Base-by-base conservation (phyloP, 2,888 invertebrate species). In the Yponomeuta sedellus region DNA sequence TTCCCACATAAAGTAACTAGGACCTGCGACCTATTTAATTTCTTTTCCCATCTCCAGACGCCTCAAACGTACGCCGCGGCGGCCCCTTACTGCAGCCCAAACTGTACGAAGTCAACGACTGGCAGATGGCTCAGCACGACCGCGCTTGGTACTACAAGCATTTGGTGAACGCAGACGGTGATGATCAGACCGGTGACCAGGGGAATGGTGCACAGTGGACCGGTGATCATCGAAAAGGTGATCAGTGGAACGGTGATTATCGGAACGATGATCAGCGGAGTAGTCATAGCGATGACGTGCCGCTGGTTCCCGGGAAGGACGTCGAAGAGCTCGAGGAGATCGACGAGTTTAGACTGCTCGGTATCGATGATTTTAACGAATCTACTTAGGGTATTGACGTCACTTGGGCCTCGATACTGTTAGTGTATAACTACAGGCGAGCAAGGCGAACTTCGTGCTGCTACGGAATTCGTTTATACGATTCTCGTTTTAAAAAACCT, bases 361-460 rank as follows among this genome's bases (percentile, higher is more conserved):
- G 20, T 25, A 25, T 59, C 34, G 62, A 62, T 19, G 34, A 62
- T 62, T 25, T 62, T 28, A 25, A 62, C n/a, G 62, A 28, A 12
- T 28, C 12, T 25, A 12, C 22, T 25, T 62, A 19, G 25, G 10
- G 11, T 28, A 28, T 4, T 58, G 2, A 3, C 5, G 5, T 28
- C 28, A n/a, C n/a, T n/a, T n/a, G n/a, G n/a, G n/a, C n/a, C n/a
- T n/a, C n/a, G n/a, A n/a, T n/a, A n/a, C n/a, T n/a, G n/a, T n/a
- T n/a, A n/a, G n/a, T n/a, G n/a, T n/a, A n/a, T n/a, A n/a, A n/a
- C n/a, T n/a, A n/a, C n/a, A n/a, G n/a, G n/a, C n/a, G n/a, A n/a
- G n/a, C n/a, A n/a, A n/a, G n/a, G n/a, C n/a, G n/a, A n/a, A n/a
- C n/a, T n/a, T n/a, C n/a, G n/a, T n/a, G n/a, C n/a, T n/a, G n/a